A percentile compares a stretch with the other conserved stretches of the same genome.
Conservation (phyloP, 2,797 vertebrate species). For the Parauchenoglanis ngamensis region DNA sequence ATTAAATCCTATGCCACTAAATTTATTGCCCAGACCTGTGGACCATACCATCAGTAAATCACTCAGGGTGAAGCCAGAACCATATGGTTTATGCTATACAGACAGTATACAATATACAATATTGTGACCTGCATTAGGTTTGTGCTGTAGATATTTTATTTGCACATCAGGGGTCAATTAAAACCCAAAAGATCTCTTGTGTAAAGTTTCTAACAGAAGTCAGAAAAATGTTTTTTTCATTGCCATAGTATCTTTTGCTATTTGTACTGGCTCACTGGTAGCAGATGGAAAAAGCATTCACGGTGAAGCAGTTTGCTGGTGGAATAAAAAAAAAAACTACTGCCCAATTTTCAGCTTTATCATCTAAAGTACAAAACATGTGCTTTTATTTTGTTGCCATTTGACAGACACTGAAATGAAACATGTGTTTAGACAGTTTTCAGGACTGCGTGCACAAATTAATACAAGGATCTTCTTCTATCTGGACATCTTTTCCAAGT, state of each 20-base stretch:
- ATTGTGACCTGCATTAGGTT: neutral
- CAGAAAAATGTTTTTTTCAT: neutral
- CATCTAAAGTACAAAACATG: neutral
- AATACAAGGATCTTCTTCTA: neutral
- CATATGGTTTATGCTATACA: neutral
- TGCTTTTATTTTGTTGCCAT: neutral
- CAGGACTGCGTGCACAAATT: neutral
- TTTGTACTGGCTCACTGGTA: neutral
- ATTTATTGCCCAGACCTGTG: neutral
- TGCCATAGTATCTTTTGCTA: neutral
- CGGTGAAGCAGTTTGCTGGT: neutral
- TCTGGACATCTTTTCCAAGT: neutral
- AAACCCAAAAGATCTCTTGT: neutral
- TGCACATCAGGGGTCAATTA: neutral
- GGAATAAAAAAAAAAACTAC: neutral
- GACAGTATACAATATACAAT: no score
- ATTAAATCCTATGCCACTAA: neutral
- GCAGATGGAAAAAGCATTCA: constrained; percentile 12
- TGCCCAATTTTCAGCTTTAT: constrained; percentile 10
- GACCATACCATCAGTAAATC: constrained; percentile 10
- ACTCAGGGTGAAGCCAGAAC: constrained; percentile 1
- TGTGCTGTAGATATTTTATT: neutral
- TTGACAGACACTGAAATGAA: neutral
- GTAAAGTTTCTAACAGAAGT: neutral
- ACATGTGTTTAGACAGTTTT: neutral